Percentiles rank a stretch among this genome's conserved stretches.
These are phyloP conservation scores for Coluber constrictor DNA, from an alignment of 2,797 vertebrate genomes.

Conservation along the genomic window DNA sequence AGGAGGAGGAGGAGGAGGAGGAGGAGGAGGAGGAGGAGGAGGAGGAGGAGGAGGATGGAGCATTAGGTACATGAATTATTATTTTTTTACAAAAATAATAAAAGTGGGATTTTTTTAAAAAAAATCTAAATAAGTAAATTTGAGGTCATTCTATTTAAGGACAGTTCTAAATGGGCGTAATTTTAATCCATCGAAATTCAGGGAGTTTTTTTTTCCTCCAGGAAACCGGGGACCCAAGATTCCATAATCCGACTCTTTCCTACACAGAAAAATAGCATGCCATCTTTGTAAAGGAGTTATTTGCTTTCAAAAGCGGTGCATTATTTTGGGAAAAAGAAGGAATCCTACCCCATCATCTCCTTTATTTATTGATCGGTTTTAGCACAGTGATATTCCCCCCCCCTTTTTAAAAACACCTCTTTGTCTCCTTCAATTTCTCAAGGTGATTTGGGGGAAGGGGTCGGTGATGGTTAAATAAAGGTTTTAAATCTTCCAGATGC, in stretches of 20 bases:
- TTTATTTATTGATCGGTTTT: background rate
- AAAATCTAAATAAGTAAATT: background rate
- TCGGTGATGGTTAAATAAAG: background rate
- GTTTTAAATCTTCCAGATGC: background rate
- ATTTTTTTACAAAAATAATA: background rate
- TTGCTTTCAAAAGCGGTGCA: background rate
- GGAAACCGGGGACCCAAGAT: background rate
- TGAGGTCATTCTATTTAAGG: background rate
- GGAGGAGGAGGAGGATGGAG: too few relatives aligned
- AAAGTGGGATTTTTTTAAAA: background rate
- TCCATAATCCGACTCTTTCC: background rate
- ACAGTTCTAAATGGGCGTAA: too few relatives aligned
- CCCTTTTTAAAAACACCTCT: too few relatives aligned
- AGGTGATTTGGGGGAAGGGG: background rate
- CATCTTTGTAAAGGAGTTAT: background rate
- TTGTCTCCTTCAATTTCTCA: background rate
- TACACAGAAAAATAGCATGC: background rate
- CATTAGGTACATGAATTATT: background rate
- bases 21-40: too few relatives aligned
- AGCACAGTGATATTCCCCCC: background rate
- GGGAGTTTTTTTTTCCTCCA: too few relatives aligned
- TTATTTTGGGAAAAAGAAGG: background rate
- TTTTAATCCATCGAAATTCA: background rate
- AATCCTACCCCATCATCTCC: background rate
- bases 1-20: too few relatives aligned